Evolutionary conservation across 2,113 vertebrate species (phyloP).

Genomic region (Gulo gulo): DNA sequence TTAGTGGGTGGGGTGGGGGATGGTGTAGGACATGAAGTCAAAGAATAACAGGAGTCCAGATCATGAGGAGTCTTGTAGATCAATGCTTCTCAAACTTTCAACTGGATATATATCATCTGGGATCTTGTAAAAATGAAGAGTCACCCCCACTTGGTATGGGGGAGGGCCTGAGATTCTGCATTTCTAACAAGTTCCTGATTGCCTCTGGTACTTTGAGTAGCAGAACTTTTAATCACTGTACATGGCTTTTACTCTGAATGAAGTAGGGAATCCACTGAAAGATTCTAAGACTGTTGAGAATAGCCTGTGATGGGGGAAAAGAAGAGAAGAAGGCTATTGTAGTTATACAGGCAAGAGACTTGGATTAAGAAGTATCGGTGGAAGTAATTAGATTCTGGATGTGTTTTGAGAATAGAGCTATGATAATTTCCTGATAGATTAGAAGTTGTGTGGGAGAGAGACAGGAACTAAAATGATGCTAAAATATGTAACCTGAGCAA

Average conservation of each 20-base stretch:
- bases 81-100: not conserved
- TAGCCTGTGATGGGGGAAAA: not conserved
- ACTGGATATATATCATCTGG: not conserved
- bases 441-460: not conserved
- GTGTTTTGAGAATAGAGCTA: not conserved
- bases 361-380: not conserved
- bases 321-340: not conserved
- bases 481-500: not conserved
- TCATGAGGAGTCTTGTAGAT: not conserved
- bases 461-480: not conserved
- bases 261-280: not conserved
- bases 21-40: not conserved
- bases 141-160: not conserved
- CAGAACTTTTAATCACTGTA: not conserved
- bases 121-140: not conserved
- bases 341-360: not conserved
- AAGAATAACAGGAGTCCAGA: not conserved
- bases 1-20: accelerated
- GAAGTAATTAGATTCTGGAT: not conserved
- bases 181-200: not conserved
- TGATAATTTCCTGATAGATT: not conserved
- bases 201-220: not conserved
- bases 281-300: not conserved
- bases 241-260: not conserved
- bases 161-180: not conserved